Evolutionary conservation across 2,888 invertebrate species (phyloP).

Genomic region (Xestia c-nigrum): DNA sequence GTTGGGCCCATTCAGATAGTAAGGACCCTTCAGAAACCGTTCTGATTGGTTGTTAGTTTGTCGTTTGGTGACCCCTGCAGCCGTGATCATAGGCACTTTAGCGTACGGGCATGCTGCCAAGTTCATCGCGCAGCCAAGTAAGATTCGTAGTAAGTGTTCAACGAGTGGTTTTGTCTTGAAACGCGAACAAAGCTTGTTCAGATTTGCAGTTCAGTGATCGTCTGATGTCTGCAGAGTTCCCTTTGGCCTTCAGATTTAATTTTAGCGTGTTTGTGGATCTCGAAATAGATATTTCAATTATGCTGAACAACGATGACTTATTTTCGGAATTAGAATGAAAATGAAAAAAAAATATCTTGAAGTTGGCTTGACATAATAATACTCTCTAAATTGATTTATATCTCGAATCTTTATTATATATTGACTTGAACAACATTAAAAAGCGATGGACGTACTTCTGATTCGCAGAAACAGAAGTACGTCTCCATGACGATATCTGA

Average conservation of each 20-base stretch:
- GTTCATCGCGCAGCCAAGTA: conserved; percentile 20
- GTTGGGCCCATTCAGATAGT: conserved; percentile 63
- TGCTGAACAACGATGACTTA: conserved; percentile 5
- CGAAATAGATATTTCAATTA: conserved; percentile 26
- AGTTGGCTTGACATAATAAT: background rate
- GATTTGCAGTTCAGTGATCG: conserved; percentile 44
- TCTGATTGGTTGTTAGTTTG: conserved; percentile 68
- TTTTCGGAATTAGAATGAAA: conserved; percentile 1
- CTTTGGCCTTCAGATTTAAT: conserved; percentile 15
- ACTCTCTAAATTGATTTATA: background rate
- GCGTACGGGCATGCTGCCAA: conserved; percentile 31
- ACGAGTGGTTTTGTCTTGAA: conserved; percentile 45
- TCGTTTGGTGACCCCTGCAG: conserved; percentile 43
- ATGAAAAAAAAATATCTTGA: background rate
- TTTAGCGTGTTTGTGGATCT: background rate
- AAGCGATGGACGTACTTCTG: background rate
- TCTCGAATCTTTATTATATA: background rate
- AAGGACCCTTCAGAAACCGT: conserved; percentile 62
- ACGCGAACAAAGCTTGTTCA: conserved; percentile 27
- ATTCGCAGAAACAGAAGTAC: conserved; percentile 2
- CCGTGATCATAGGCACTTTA: conserved; percentile 30
- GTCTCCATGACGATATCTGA: conserved; percentile 26
- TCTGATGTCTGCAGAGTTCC: background rate
- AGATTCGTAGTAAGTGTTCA: conserved; percentile 36
- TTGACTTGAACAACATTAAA: background rate